Evolutionary conservation across 2,888 invertebrate genomes (phyloP), one percentile per base, ranked within the genome.

Genomic region (Plebejus melissa): DNA sequence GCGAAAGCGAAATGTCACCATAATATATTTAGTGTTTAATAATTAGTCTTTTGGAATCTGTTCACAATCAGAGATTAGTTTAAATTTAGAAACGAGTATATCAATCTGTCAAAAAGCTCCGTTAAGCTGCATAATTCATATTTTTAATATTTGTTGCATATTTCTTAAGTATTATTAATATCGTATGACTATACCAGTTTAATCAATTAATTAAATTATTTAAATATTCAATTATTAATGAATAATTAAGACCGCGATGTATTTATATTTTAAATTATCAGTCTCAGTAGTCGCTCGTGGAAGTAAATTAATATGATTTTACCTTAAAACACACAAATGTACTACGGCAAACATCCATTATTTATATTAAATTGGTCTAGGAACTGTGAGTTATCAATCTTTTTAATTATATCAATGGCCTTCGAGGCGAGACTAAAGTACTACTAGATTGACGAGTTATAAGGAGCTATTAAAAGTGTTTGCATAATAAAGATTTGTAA

Each of bases 401-500:
- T 79, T 74, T 77, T 77, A 78, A 79, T 79, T 79, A 79, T 77
- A 78, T 75, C 72, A 76, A 72, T 76, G 79, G 77, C 79, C 79
- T 79, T 79, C 78, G 76, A 75, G 76, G 60, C 58, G 76, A 78
- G 74, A 75, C 77, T 77, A 77, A 74, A 69, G 76, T 78, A 77
- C 74, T 77, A 75, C 76, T 77, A 78, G 79, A 77, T 70, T 69
- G 75, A 79, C 79, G 77, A 75, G 78, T 79, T 79, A 77, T 77
- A 77, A 77, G 77, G 74, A 78, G 76, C 75, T 77, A 79, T 79
- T 79, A 79, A 81, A 79, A 77, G 74, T 77, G 78, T 79, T 79
- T 79, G 78, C 79, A 79, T 79, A 77, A 75, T 58, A 72, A 54
- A 54, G 54, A 46, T 54, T 50, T 28, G 72, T 72, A 32, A 72